Evolutionary conservation across 2,113 vertebrate species (phyloP), one percentile per base, ranked within the genome.

Genomic region (Paraplagusia blochii): DNA sequence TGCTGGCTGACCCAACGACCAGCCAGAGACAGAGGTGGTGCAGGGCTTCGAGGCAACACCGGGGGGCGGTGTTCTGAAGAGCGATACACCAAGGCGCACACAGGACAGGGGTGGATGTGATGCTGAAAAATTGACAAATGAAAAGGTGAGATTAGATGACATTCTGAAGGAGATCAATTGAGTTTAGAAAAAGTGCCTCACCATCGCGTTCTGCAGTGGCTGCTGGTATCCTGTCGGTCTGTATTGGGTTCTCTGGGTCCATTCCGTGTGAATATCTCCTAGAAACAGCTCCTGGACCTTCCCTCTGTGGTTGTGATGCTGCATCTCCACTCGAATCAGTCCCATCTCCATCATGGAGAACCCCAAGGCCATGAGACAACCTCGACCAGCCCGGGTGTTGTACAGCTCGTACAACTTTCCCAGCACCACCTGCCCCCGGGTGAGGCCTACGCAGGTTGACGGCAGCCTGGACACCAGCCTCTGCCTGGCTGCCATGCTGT

Each of bases 291-390:
- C 91, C 79, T 95, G 90, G 48, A 94, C 85, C 43, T 90, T 83
- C 43, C 36, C 74, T 48, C 87, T 87, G 0, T 87, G 83, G 38
- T 51, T 61, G 77, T 90, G 90, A 19, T 90, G 79, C 13, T 63
- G 92, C 10, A 77, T 80, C 72, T 95, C 93, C 85, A 94, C 79
- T 0, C 90, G 83, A 35, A 95, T 72, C 58, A 96, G 82, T 78
- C 90, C 91, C 60, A 97, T 81, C 83, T 96, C 94, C 13, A 92
- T 90, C 94, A 95, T 93, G 68, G 90, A 91, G 34, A 97, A 93
- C 53, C 94, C 93, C 80, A 97, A 62, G 0, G 89, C 86, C 0
- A 72, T 79, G 0, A 90, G 86, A 69, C 94, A 97, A 45, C 90
- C 88, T 0, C 85, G 83, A 42, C 85, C 87, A 0, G 72, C 85